Conservation (phyloP, 2,797 vertebrate species). For the Potorous gilbertii region DNA sequence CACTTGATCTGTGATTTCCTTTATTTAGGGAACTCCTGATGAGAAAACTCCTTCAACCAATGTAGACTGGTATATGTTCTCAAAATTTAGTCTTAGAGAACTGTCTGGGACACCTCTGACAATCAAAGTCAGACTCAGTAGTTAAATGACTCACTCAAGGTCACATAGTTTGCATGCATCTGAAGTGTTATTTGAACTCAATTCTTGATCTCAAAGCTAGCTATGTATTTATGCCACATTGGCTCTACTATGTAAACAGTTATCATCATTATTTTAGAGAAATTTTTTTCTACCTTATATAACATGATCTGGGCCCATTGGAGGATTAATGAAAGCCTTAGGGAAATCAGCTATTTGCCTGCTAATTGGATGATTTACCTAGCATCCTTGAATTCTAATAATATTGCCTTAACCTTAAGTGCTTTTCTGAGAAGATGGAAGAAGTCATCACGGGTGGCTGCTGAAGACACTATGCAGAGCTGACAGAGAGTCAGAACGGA, state of each 20-base stretch:
- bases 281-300: slow-evolving; percentile 21
- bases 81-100: not conserved
- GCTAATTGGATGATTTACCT: not conserved
- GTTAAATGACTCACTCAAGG: not conserved
- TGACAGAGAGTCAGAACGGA: not conserved
- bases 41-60: not conserved
- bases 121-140: not conserved
- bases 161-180: not conserved
- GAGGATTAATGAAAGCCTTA: not conserved
- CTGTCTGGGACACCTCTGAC: not conserved
- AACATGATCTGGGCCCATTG: not conserved
- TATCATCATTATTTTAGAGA: slow-evolving; percentile 11
- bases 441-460: not conserved
- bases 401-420: not conserved
- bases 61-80: not conserved
- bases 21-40: not conserved
- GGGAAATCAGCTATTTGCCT: not conserved
- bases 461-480: not conserved
- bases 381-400: not conserved
- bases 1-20: not conserved
- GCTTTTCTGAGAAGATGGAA: not conserved
- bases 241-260: not conserved
- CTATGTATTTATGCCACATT: not conserved
- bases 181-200: not conserved
- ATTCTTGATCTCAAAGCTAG: not conserved